phyloP scores from a whole-genome alignment of 2,888 invertebrate species.

The Aporophyla lueneburgensis region DNA sequence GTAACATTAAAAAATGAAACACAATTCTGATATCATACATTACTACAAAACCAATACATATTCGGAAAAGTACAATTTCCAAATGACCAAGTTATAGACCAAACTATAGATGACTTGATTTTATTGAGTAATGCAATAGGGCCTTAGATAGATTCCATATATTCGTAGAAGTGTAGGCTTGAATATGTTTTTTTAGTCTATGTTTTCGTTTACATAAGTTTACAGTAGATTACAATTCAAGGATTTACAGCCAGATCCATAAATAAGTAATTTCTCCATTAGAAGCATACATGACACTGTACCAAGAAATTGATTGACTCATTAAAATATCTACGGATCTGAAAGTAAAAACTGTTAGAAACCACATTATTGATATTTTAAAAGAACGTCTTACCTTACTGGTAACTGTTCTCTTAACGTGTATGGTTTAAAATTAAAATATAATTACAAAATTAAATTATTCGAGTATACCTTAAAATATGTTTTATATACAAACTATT shows the following conservation, averaged over 20 bases:
- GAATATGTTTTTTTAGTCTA: conserved; percentile 45
- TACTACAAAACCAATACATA: conserved; percentile 14
- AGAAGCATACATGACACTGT: background rate
- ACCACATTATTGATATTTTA: conserved; percentile 40
- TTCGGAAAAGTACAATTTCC: conserved; percentile 24
- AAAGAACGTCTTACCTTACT: conserved; percentile 57
- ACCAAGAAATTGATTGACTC: conserved; percentile 36
- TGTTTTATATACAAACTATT: conserved; percentile 72
- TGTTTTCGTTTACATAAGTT: conserved; percentile 54
- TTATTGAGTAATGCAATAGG: conserved; percentile 63
- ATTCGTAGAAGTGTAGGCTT: conserved; percentile 55
- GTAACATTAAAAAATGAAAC: conserved; percentile 7
- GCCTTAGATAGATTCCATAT: conserved; percentile 59
- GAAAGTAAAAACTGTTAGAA: conserved; percentile 17
- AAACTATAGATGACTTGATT: conserved; percentile 35
- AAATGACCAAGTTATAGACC: conserved; percentile 14
- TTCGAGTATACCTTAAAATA: conserved; percentile 63
- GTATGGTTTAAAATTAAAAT: conserved; percentile 49
- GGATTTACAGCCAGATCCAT: conserved; percentile 25
- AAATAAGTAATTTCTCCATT: conserved; percentile 27
- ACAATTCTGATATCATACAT: conserved; percentile 17
- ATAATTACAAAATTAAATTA: conserved; percentile 57
- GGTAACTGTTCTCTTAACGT: conserved; percentile 61
- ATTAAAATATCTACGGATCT: conserved; percentile 24
- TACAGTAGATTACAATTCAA: conserved; percentile 19